Evolutionary conservation across 2,113 vertebrate genomes (phyloP), one percentile per base, ranked within the genome.

Genomic region (Pseudonaja textilis): DNA sequence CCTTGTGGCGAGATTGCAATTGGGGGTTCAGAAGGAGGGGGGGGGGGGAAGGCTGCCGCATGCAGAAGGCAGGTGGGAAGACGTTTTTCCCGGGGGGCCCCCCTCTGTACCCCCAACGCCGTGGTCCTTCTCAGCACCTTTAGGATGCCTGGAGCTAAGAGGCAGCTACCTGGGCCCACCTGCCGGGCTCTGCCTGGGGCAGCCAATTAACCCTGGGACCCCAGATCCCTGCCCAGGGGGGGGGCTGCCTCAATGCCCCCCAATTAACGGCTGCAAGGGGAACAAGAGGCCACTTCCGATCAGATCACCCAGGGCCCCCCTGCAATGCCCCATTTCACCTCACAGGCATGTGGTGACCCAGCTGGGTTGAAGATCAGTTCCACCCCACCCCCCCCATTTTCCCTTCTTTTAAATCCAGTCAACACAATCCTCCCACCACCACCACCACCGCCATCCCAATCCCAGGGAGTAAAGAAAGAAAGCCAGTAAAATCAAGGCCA

Each of bases 381-480:
- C 85, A 47, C 4, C 8, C 85, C n/a, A n/a, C n/a, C n/a, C n/a
- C n/a, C n/a, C n/a, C 59, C 45, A 25, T 39, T 64, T n/a, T 1
- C 61, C 29, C 88, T 42, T 26, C 20, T 29, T 89, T 39, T 20
- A 69, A 14, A n/a, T 11, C 8, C 22, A 34, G 9, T 1, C 55
- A 14, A 5, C 4, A 18, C 26, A 5, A 3, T 2, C 26, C 2
- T 23, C 3, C 1, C 4, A 22, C 26, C 5, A 0, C 12, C 16
- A 0, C n/a, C n/a, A n/a, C n/a, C n/a, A n/a, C n/a, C n/a, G n/a
- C n/a, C 25, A 57, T 18, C 23, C 42, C 42, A 25, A 57, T 42
- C 6, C 25, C 56, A 12, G 7, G 11, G 29, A 34, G 23, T 12
- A 3, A 25, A 0, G 39, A 4, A 54, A 88, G 26, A 42, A 45